These are phyloP conservation scores for Cyanoramphus novaezelandiae DNA, from an alignment of 2,113 vertebrate genomes.

Conservation along the genomic window DNA sequence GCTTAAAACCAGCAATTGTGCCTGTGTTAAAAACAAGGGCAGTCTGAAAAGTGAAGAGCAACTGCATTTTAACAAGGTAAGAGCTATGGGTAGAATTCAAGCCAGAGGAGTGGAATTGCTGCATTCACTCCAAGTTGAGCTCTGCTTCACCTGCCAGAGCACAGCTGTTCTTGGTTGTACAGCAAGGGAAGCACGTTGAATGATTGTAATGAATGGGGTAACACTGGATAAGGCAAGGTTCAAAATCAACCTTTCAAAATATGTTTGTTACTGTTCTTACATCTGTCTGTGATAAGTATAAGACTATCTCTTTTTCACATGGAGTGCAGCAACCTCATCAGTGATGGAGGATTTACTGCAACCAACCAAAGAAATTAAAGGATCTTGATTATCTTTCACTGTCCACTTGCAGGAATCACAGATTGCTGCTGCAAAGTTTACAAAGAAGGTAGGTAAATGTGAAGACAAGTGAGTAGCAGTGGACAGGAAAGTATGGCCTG, in stretches of 20 bases:
- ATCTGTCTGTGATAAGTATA: background rate
- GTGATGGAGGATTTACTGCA: background rate
- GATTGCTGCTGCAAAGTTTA: constrained; percentile 50
- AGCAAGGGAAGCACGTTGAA: rapidly evolving
- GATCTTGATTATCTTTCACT: background rate
- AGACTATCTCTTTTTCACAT: background rate
- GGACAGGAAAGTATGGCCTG: background rate
- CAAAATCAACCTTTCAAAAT: background rate
- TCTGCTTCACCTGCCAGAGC: background rate
- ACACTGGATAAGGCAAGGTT: background rate
- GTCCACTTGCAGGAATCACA: constrained; percentile 58
- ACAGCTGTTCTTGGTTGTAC: background rate
- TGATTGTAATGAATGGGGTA: background rate
- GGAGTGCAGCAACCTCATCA: background rate
- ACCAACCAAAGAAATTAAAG: background rate
- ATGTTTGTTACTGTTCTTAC: background rate
- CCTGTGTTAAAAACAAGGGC: background rate
- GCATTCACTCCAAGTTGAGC: background rate
- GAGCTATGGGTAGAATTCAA: background rate
- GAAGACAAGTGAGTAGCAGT: background rate
- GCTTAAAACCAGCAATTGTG: background rate
- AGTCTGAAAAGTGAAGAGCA: background rate
- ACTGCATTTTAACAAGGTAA: background rate
- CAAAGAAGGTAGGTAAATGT: constrained; percentile 67
- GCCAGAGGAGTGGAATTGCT: background rate